Percentiles rank a stretch among this genome's conserved stretches.
Evolutionary conservation across 2,888 invertebrate genomes (phyloP).

Genomic region (Caenorhabditis sp.): DNA sequence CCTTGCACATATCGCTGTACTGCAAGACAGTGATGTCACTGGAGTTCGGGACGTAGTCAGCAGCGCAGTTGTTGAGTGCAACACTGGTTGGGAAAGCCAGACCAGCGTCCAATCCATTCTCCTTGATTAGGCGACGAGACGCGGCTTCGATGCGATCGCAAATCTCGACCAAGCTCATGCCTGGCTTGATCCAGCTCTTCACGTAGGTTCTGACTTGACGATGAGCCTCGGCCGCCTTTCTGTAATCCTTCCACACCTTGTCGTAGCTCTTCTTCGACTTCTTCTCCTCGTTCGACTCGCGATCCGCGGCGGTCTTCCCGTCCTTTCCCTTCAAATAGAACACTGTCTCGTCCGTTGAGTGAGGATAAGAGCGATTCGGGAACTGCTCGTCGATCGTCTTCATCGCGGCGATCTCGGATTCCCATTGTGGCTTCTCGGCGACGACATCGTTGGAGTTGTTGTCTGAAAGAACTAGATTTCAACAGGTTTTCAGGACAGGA

Average conservation of each 20-base stretch:
- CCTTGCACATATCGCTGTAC: slow-evolving; percentile 97
- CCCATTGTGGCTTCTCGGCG: slow-evolving; percentile 48
- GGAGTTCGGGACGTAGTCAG: slow-evolving; percentile 99
- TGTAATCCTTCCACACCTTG: slow-evolving; percentile 85
- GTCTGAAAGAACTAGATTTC: slow-evolving; percentile 46
- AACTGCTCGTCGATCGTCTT: slow-evolving; percentile 88
- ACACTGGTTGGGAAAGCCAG: slow-evolving; percentile 95
- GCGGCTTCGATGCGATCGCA: slow-evolving; percentile 96
- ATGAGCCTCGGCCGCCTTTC: slow-evolving; percentile 98
- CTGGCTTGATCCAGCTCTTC: slow-evolving; percentile 95
- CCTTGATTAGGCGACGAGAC: slow-evolving; percentile 93
- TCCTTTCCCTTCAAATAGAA: slow-evolving; percentile 76
- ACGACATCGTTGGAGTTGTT: too few relatives aligned
- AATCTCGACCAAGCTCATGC: slow-evolving; percentile 99
- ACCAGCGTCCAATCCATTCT: slow-evolving; percentile 95
- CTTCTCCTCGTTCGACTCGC: slow-evolving; percentile 87
- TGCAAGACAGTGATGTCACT: slow-evolving; percentile 95
- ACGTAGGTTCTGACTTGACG: slow-evolving; percentile 95
- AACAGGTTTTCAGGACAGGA: too few relatives aligned
- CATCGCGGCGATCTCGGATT: slow-evolving; percentile 77
- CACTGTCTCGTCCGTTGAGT: slow-evolving; percentile 86
- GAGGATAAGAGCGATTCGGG: slow-evolving; percentile 91
- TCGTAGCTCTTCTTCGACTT: slow-evolving; percentile 92
- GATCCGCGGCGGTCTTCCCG: slow-evolving; percentile 81
- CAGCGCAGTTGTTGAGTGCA: slow-evolving; percentile 98